These are phyloP conservation scores for Gyrodactylus salaris DNA, from an alignment of 1,140 invertebrate genomes.

Conservation along the genomic window DNA sequence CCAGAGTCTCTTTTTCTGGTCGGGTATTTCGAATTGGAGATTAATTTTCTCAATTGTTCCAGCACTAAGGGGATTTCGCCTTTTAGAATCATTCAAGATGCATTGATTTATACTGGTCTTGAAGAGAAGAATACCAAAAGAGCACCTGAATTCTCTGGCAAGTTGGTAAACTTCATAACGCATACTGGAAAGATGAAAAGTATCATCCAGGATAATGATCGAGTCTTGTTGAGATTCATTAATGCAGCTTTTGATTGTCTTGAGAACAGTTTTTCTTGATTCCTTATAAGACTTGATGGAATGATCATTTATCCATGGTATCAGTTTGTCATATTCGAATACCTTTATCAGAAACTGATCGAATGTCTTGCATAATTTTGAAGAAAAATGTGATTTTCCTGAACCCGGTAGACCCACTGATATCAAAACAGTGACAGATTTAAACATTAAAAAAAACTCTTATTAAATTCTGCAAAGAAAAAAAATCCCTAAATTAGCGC, in stretches of 20 bases:
- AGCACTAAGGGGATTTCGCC: neutral
- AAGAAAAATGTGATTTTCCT: neutral
- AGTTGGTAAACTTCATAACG: neutral
- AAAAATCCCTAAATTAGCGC: too few relatives aligned
- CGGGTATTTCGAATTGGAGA: neutral
- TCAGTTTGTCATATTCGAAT: neutral
- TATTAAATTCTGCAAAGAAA: too few relatives aligned
- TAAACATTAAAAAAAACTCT: too few relatives aligned
- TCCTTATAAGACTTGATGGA: neutral
- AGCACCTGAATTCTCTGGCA: neutral
- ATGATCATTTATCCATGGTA: neutral
- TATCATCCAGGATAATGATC: neutral
- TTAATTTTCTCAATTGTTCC: neutral
- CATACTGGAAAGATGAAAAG: neutral
- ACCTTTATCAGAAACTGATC: neutral
- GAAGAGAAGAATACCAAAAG: neutral
- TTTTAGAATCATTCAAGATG: neutral
- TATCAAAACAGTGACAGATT: neutral
- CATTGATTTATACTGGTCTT: neutral
- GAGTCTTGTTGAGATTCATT: neutral
- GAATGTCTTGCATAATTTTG: neutral
- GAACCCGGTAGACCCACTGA: neutral
- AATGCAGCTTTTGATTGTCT: neutral
- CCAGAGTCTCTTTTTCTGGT: neutral
- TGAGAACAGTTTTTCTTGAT: neutral